Evolutionary conservation across 2,888 invertebrate species (phyloP).

Genomic region (Agrotis exclamationis): DNA sequence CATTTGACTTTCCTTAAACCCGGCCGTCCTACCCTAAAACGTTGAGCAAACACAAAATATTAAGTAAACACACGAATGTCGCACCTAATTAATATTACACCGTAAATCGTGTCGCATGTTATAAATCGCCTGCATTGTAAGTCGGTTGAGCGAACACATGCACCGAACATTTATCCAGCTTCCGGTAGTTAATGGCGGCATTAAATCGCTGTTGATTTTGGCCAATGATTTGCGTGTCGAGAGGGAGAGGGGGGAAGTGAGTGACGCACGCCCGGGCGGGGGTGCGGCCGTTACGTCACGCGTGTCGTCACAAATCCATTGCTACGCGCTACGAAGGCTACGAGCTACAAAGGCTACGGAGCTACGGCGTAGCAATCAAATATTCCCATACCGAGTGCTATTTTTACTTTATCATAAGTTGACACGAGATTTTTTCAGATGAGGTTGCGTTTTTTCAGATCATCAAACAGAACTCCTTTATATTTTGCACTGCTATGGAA

Average conservation of each 20-base stretch:
- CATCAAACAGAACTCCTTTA: slow-evolving; percentile 49
- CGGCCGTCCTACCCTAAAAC: slow-evolving; percentile 22
- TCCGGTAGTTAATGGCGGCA: slow-evolving; percentile 64
- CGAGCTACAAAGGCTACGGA: slow-evolving; percentile 46
- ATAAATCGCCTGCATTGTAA: slow-evolving; percentile 57
- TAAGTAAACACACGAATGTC: slow-evolving; percentile 44
- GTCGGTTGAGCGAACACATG: slow-evolving; percentile 50
- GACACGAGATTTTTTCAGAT: slow-evolving; percentile 45
- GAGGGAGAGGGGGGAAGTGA: slow-evolving; percentile 57
- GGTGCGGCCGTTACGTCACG: slow-evolving; percentile 85
- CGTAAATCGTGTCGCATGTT: slow-evolving; percentile 29
- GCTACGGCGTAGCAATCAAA: slow-evolving; percentile 66
- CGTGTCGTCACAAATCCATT: slow-evolving; percentile 77
- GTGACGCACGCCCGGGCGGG: slow-evolving; percentile 78
- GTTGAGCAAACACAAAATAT: slow-evolving; percentile 42
- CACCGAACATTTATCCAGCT: slow-evolving; percentile 66
- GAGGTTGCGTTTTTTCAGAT: slow-evolving; percentile 43
- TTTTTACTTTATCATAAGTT: slow-evolving; percentile 57
- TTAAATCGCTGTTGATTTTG: slow-evolving; percentile 83
- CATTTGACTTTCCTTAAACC: slow-evolving; percentile 44
- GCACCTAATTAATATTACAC: slow-evolving; percentile 49
- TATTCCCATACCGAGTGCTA: slow-evolving; percentile 52
- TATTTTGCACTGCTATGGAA: slow-evolving; percentile 53
- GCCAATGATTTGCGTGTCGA: slow-evolving; percentile 80
- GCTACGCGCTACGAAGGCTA: slow-evolving; percentile 67